Evolutionary conservation across 2,113 vertebrate genomes (phyloP), one percentile per base, ranked within the genome.

Genomic region (Oreocharis arfaki): DNA sequence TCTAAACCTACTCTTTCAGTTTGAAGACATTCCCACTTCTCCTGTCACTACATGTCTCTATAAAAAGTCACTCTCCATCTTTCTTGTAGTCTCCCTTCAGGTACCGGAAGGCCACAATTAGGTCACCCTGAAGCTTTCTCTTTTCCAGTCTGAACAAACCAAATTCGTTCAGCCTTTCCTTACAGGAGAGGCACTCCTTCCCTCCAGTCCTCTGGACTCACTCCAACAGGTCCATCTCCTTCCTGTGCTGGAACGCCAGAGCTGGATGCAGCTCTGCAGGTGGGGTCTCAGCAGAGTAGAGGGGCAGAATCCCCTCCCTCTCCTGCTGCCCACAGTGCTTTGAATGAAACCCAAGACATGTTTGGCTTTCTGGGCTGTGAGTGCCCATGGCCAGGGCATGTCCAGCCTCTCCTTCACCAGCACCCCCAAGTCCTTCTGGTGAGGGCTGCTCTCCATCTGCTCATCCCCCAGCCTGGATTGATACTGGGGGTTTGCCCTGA

Each of bases 401-500:
- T 6, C 11, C 28, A 49, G 11, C 21, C 35, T 47, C 42, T 47
- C 64, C 19, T 10, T 30, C 28, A 27, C 5, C 42, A 49, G 28
- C 28, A 59, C 9, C 9, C 35, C 33, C 23, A 14, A 22, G 9
- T 26, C 27, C 33, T 24, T 56, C 52, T 41, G 11, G 24, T 14
- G 42, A 33, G 28, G 17, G 7, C 28, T 57, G 28, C 17, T 21
- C 14, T 57, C 13, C 4, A 8, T 27, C 52, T 47, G 33, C 4
- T 57, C 28, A 49, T 41, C 18, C 28, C 13, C 11, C 3, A 57
- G 42, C 30, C 64, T 69, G 15, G 13, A 33, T 3, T 68, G 42
- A 33, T 16, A 26, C 13, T 2, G 3, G 21, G 14, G 23, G 41
- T 35, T 35, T 46, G 32, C 13, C 11, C 10, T 4, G 0, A 22